phyloP scores from a whole-genome alignment of 2,888 invertebrate genomes.

The Lasioglossum morio region DNA sequence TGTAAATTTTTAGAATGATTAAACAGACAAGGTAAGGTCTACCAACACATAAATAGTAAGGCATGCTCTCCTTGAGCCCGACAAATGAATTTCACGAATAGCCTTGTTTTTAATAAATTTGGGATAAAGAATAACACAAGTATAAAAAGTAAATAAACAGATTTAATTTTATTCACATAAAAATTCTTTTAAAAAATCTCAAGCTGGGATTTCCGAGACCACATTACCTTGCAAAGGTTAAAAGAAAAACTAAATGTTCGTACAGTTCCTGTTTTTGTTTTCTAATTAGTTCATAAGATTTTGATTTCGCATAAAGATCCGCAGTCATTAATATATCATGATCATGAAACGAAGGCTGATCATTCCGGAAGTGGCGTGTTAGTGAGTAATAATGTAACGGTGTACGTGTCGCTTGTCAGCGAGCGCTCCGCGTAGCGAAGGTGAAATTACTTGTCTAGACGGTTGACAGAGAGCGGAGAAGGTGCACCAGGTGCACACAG shows the following conservation, averaged over 20 bases:
- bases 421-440: constrained; percentile 15
- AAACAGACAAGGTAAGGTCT: too few relatives aligned
- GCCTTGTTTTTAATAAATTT: too few relatives aligned
- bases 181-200: too few relatives aligned
- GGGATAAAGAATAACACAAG: too few relatives aligned
- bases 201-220: too few relatives aligned
- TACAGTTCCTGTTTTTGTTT: not conserved
- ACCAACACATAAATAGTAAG: too few relatives aligned
- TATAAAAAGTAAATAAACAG: too few relatives aligned
- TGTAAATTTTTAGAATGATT: not conserved
- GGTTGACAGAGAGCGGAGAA: constrained; percentile 29
- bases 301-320: not conserved
- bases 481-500: constrained; percentile 14
- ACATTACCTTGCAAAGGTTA: not conserved
- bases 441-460: constrained; percentile 36
- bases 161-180: too few relatives aligned
- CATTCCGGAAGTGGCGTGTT: constrained; percentile 18
- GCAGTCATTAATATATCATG: not conserved
- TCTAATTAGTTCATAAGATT: not conserved
- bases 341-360: not conserved
- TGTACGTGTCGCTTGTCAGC: constrained; percentile 16
- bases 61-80: too few relatives aligned
- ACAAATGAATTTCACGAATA: too few relatives aligned
- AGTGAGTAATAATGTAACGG: not conserved
- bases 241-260: not conserved